These are phyloP conservation scores for Syncerus caffer DNA, from an alignment of 2,797 vertebrate genomes.

Conservation along the genomic window DNA sequence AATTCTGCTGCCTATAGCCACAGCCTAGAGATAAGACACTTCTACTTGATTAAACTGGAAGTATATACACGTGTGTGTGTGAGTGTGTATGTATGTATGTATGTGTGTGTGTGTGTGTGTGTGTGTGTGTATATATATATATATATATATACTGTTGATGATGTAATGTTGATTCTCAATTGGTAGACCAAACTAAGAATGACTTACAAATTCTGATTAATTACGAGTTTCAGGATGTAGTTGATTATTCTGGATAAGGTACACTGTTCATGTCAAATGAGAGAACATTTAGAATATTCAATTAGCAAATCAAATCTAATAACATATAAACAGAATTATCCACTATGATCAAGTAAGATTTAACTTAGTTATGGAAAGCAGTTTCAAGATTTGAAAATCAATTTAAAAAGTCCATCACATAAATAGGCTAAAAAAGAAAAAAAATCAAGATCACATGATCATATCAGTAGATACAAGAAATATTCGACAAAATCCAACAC, in stretches of 20 bases:
- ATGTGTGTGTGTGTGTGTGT: too few relatives aligned
- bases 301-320: neutral
- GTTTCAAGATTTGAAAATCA: neutral
- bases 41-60: neutral
- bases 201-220: neutral
- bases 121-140: too few relatives aligned
- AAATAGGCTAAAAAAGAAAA: neutral
- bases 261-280: neutral
- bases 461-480: neutral
- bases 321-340: neutral
- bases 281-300: neutral
- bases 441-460: neutral
- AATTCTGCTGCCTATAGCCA: neutral
- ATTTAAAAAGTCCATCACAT: neutral
- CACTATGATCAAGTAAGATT: neutral
- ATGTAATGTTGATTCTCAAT: neutral
- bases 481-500: neutral
- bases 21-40: neutral
- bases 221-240: neutral
- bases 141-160: neutral
- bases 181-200: neutral
- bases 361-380: neutral
- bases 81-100: too few relatives aligned
- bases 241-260: neutral
- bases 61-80: neutral